phyloP scores from a whole-genome alignment of 2,113 vertebrate species.

The Blennius ocellaris region DNA sequence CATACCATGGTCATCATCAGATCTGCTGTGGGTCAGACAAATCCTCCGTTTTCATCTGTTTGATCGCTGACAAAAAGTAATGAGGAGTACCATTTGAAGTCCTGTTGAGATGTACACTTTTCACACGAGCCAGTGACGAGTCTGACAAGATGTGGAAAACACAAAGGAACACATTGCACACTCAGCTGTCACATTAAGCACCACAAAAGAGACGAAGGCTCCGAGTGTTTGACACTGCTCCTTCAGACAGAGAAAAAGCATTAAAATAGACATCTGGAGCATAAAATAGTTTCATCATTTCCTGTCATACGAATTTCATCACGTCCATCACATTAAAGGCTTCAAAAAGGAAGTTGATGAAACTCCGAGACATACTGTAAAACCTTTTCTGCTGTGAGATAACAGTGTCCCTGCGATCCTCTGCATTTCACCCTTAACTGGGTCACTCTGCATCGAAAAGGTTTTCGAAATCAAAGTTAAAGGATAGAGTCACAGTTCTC shows the following conservation, averaged over 20 bases:
- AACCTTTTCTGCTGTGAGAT: background rate
- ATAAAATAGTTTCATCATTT: conserved; percentile 15
- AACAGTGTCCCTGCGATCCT: background rate
- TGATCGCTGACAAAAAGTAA: conserved; percentile 14
- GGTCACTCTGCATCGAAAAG: conserved; percentile 7
- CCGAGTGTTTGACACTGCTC: background rate
- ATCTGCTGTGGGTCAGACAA: conserved; percentile 16
- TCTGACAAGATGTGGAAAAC: background rate
- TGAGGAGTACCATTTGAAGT: background rate
- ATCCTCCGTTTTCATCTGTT: background rate
- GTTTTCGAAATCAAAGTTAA: background rate
- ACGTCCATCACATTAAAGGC: conserved; percentile 1
- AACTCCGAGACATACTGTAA: conserved; percentile 35
- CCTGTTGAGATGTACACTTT: background rate
- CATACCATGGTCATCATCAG: background rate
- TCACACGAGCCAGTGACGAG: background rate
- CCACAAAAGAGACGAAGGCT: background rate
- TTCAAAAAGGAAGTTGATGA: conserved; percentile 26
- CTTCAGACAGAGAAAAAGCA: background rate
- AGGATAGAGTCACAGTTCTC: too few species aligned
- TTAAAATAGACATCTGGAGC: background rate
- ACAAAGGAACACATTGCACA: background rate
- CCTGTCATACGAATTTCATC: conserved; percentile 23
- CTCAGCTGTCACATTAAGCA: background rate
- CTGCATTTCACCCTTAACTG: conserved; percentile 11